Evolutionary conservation across 2,113 vertebrate species (phyloP).

Genomic region (Bubo bubo): DNA sequence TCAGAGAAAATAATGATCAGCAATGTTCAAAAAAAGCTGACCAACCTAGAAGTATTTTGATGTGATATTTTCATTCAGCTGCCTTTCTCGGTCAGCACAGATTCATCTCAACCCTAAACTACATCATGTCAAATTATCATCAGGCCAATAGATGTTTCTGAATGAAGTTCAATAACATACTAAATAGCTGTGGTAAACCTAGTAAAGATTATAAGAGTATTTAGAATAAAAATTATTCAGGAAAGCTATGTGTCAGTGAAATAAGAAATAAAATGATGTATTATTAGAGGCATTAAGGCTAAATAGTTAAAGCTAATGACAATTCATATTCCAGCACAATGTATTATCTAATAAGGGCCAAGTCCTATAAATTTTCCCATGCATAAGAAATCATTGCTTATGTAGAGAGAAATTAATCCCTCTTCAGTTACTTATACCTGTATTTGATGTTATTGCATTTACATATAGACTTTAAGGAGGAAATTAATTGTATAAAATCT

Average conservation of each 20-base stretch:
- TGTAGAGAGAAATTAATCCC: not conserved
- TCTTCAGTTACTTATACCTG: not conserved
- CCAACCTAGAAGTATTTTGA: not conserved
- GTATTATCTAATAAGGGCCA: not conserved
- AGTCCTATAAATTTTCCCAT: not conserved
- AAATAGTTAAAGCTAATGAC: not conserved
- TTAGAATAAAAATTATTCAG: not conserved
- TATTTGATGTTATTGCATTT: not conserved
- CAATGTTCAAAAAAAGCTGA: not conserved
- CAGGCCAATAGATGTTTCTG: not conserved
- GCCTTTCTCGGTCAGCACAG: not conserved
- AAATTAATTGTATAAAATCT: not conserved
- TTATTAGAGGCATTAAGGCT: not conserved
- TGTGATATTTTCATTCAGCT: not conserved
- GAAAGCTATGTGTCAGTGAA: not conserved
- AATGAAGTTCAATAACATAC: not conserved
- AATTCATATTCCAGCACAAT: not conserved
- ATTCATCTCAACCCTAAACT: not conserved
- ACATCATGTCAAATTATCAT: not conserved
- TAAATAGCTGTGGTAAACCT: not conserved
- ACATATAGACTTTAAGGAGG: not conserved
- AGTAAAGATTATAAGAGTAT: not conserved
- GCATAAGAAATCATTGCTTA: not conserved
- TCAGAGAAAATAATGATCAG: not conserved
- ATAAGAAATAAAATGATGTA: not conserved